Percentiles rank a stretch among this genome's conserved stretches.
Conservation (phyloP, 2,888 invertebrate species). For the Apotomis capreana region DNA sequence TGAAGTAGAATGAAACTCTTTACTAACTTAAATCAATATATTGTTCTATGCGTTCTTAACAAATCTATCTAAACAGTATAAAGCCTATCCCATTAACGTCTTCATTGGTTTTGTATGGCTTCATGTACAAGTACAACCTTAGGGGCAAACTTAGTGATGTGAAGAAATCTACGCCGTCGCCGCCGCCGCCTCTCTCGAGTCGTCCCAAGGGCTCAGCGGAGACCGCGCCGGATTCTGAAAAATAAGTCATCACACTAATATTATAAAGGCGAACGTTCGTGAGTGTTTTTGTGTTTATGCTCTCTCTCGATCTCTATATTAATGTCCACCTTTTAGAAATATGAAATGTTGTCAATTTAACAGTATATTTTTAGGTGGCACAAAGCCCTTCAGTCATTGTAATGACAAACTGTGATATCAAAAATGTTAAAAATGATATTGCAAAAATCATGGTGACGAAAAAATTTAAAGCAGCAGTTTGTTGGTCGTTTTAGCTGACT, state of each 20-base stretch:
- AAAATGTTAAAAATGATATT: too few species aligned
- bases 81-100: not conserved
- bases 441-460: too few species aligned
- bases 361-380: too few species aligned
- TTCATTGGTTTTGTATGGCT: not conserved
- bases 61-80: constrained; percentile 42
- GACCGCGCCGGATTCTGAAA: constrained; percentile 86
- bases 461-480: too few species aligned
- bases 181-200: constrained; percentile 52
- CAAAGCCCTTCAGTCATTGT: too few species aligned
- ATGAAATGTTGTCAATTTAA: too few species aligned
- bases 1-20: not conserved
- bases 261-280: not conserved
- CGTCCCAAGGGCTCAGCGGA: constrained; percentile 75
- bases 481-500: too few species aligned
- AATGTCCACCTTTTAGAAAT: too few species aligned
- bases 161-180: constrained; percentile 56
- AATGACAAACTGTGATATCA: too few species aligned
- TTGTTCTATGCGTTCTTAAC: constrained; percentile 45
- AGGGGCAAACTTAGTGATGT: constrained; percentile 4
- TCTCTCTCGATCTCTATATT: too few species aligned
- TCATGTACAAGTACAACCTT: not conserved
- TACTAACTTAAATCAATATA: constrained; percentile 5
- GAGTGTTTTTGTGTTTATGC: too few species aligned
- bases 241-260: too few species aligned